Base-by-base conservation (phyloP, 2,113 vertebrate genomes). In the Typhlomys cinereus region DNA sequence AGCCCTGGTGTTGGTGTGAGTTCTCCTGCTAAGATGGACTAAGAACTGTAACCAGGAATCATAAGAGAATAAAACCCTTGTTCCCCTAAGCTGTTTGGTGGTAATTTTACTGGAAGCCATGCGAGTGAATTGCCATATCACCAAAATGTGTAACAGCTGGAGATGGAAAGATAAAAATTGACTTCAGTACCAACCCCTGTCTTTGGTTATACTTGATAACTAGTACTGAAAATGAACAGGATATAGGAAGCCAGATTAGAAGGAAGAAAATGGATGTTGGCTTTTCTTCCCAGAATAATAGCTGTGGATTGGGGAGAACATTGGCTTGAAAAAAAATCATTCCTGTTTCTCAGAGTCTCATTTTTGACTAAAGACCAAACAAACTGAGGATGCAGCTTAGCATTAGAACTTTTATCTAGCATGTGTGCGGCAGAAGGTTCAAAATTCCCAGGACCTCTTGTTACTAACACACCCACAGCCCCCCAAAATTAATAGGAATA, bases 211-310 rank as follows among this genome's bases (percentile, higher is more conserved):
- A 34, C 39, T 71, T 59, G 23, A 76, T 23, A 39, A 76, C 5
- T 54, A 9, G 6, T 79, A 3, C 64, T 83, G 34, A 41, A 89
- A 57, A 81, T 34, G 39, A 92, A 67, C 10, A 66, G 29, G 46
- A 76, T 3, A 1, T 25, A 4, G 34, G n/a, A 88, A 31, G 36
- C 5, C 13, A 91, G 25, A 76, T 64, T n/a, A 82, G 50, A 89
- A 52, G 8, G 39, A 75, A 0, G 29, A 9, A 36, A 59, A 76
- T 25, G 2, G 2, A 27, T 64, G 23, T 9, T 12, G 14, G 12
- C 39, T 85, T 69, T 95, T 21, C 54, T 87, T 94, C 27, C 4
- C 41, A 84, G 66, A 89, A 54, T 66, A 75, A 61, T 17, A 93
- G 25, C 8, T 91, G 6, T 18, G 3, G 21, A 31, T 12, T 86